These are phyloP conservation scores for Chionoecetes opilio DNA, from an alignment of 1,140 invertebrate genomes.

Conservation along the genomic window DNA sequence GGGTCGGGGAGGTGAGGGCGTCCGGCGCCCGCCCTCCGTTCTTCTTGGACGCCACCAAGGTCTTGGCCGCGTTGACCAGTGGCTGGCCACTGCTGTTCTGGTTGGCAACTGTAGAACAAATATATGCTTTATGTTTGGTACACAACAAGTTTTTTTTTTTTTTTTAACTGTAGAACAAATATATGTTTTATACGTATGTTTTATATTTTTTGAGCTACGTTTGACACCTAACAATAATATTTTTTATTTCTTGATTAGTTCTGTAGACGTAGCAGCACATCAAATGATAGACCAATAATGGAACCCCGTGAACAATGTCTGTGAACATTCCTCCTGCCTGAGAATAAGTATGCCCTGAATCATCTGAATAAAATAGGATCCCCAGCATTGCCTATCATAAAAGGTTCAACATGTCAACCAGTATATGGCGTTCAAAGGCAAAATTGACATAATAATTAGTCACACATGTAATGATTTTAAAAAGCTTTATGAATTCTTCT, in stretches of 20 bases:
- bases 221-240: too few relatives aligned
- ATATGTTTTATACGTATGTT: too few relatives aligned
- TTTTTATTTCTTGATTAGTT: too few relatives aligned
- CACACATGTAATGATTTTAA: background rate
- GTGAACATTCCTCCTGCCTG: too few relatives aligned
- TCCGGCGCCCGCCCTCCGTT: conserved; percentile 69
- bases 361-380: background rate
- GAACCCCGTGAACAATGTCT: too few relatives aligned
- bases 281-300: too few relatives aligned
- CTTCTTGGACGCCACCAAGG: conserved; percentile 67
- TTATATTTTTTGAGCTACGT: too few relatives aligned
- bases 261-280: too few relatives aligned
- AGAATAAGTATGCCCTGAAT: background rate
- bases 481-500: background rate
- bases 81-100: conserved; percentile 76
- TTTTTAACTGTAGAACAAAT: too few relatives aligned
- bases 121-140: conserved; percentile 14
- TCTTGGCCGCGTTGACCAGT: conserved; percentile 74
- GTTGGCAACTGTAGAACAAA: conserved; percentile 73
- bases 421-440: background rate
- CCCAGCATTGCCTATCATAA: background rate
- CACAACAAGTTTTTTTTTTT: too few relatives aligned
- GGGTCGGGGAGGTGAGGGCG: conserved; percentile 72
- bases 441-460: background rate
- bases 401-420: background rate